A percentile compares a stretch with the other conserved stretches of the same genome.
phyloP scores from a whole-genome alignment of 2,113 vertebrate species.

The Catharus fuscescens region DNA sequence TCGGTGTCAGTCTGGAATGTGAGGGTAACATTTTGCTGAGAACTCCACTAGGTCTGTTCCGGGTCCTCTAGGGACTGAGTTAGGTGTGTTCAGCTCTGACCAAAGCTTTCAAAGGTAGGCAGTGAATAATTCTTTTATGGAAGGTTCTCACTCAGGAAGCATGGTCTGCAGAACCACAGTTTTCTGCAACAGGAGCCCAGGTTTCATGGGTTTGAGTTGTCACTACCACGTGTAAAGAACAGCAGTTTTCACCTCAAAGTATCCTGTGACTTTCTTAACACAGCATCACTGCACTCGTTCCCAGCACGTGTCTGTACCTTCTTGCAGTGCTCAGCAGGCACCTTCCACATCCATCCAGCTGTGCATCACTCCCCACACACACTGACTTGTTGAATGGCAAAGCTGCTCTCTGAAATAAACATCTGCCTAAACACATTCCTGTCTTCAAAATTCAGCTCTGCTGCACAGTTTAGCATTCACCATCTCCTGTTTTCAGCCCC shows the following conservation, averaged over 20 bases:
- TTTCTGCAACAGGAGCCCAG: neutral
- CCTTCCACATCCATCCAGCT: neutral
- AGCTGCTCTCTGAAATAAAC: neutral
- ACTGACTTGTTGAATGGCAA: neutral
- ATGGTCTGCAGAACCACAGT: fast-evolving
- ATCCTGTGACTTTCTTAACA: neutral
- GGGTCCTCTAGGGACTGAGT: neutral
- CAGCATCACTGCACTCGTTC: neutral
- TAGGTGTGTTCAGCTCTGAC: neutral
- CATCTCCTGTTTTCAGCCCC: neutral
- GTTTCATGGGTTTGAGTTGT: neutral
- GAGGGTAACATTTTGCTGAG: neutral
- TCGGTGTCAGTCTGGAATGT: neutral
- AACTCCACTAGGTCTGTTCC: neutral
- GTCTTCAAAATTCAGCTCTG: neutral
- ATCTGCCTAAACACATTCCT: neutral
- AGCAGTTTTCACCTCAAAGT: neutral
- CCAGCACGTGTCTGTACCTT: neutral
- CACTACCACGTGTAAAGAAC: fast-evolving
- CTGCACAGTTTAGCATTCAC: neutral
- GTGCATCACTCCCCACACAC: neutral
- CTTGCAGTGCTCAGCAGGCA: neutral
- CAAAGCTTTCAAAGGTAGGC: neutral
- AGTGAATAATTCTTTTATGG: neutral
- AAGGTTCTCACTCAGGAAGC: neutral